Conservation (phyloP, 2,797 vertebrate species). For the Aulostomus chinensis region DNA sequence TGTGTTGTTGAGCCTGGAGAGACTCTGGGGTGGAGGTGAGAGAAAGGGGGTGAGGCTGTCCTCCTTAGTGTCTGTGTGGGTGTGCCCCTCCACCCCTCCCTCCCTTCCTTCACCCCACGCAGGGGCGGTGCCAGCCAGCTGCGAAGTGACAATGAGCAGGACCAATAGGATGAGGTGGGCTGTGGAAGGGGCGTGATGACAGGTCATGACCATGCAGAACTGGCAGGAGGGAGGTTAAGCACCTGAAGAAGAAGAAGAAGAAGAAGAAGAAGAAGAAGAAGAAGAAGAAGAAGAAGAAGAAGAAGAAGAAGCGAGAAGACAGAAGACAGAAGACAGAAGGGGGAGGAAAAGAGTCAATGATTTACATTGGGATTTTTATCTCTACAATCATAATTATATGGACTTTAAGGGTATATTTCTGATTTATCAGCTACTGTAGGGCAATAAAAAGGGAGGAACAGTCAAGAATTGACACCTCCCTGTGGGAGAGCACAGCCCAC, state of each 20-base stretch:
- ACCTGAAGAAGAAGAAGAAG: conserved; percentile 67
- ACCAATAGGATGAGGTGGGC: conserved; percentile 81
- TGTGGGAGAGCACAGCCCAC: neutral
- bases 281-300: neutral
- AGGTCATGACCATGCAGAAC: conserved; percentile 87
- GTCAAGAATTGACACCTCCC: too few relatives aligned
- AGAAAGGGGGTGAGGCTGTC: conserved; percentile 66
- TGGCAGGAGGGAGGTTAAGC: conserved; percentile 80
- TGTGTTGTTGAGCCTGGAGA: conserved; percentile 43
- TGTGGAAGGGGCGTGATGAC: conserved; percentile 80
- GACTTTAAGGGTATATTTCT: neutral
- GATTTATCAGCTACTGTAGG: neutral
- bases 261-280: conserved; percentile 33
- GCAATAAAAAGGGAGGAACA: too few relatives aligned
- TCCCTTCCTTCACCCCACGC: conserved; percentile 65
- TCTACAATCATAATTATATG: neutral
- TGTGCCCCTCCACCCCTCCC: conserved; percentile 77
- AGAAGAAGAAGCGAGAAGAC: conserved; percentile 1
- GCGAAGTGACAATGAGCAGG: conserved; percentile 79
- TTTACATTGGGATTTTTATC: conserved; percentile 2
- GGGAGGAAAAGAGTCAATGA: conserved; percentile 19
- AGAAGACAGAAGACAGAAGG: too few relatives aligned
- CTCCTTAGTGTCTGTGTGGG: conserved; percentile 66
- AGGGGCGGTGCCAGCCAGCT: conserved; percentile 77
- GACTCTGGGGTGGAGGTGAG: conserved; percentile 51